Evolutionary conservation across 2,113 vertebrate species (phyloP).

Genomic region (Neolamprologus ventralis): DNA sequence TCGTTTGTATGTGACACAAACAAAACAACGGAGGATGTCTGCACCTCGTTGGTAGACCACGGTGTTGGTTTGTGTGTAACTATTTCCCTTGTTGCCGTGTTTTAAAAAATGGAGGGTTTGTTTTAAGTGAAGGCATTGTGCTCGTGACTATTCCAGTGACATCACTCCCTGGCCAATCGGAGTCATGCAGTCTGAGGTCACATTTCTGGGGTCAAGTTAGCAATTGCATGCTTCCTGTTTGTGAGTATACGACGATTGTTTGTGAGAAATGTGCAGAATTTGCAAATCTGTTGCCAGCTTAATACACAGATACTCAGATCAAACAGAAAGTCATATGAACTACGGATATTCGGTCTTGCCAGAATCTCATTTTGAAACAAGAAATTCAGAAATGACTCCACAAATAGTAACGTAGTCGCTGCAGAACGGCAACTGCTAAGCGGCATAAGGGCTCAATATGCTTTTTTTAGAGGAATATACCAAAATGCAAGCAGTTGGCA

Average conservation of each 20-base stretch:
- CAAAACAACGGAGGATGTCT: neutral
- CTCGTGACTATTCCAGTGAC: neutral
- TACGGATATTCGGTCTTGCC: neutral
- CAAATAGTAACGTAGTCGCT: neutral
- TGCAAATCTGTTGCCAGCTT: neutral
- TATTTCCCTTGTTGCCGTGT: neutral
- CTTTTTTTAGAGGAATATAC: neutral
- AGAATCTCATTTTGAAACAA: neutral
- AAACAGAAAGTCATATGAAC: neutral
- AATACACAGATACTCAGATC: neutral
- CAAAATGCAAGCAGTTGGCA: neutral
- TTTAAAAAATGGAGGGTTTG: neutral
- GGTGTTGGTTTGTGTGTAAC: neutral
- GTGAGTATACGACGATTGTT: fast-evolving
- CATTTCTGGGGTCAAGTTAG: neutral
- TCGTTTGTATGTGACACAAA: neutral
- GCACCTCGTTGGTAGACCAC: neutral
- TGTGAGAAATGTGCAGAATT: neutral
- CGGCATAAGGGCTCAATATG: neutral
- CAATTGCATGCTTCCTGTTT: neutral
- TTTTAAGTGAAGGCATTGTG: neutral
- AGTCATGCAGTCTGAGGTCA: neutral
- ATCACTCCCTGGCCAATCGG: neutral
- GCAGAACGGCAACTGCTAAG: neutral
- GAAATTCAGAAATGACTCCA: neutral